Evolutionary conservation across 2,113 vertebrate genomes (phyloP).

Genomic region (Beaufortia kweichowensis): DNA sequence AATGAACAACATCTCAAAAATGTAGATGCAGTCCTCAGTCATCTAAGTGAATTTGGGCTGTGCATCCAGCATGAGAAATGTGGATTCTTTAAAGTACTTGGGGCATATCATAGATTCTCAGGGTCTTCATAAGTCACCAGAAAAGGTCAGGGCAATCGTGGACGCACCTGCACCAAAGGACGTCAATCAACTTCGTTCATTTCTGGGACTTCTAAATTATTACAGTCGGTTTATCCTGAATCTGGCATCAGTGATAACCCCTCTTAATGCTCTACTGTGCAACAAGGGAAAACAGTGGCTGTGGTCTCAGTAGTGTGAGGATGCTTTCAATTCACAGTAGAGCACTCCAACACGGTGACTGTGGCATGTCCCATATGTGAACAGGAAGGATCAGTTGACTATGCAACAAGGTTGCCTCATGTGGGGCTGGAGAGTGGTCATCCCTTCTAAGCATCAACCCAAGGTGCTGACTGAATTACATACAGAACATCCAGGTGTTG

Average conservation of each 20-base stretch:
- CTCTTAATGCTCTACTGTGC: background rate
- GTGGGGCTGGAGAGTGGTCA: conserved; percentile 25
- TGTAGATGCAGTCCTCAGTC: background rate
- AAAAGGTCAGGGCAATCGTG: conserved; percentile 29
- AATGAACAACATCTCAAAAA: conserved; percentile 1
- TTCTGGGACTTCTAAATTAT: conserved; percentile 24
- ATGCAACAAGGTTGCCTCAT: conserved; percentile 5
- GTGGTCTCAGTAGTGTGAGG: conserved; percentile 17
- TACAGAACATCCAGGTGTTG: conserved; percentile 30
- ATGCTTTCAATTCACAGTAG: background rate
- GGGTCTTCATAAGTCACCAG: conserved; percentile 13
- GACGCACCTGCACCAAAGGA: conserved; percentile 27
- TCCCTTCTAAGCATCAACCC: conserved; percentile 15
- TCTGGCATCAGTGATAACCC: background rate
- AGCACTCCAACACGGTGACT: background rate
- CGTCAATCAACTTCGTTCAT: background rate
- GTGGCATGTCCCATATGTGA: background rate
- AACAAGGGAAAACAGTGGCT: conserved; percentile 2
- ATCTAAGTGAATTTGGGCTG: conserved; percentile 22
- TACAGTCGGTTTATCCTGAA: conserved; percentile 4
- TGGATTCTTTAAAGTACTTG: conserved; percentile 39
- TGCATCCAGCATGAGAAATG: background rate
- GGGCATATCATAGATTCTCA: conserved; percentile 27
- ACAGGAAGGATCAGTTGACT: conserved; percentile 6
- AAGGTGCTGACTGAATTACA: conserved; percentile 17